Base-by-base conservation (phyloP, 64 coral and sea anemone genomes). In the Platygyra sinensis region DNA sequence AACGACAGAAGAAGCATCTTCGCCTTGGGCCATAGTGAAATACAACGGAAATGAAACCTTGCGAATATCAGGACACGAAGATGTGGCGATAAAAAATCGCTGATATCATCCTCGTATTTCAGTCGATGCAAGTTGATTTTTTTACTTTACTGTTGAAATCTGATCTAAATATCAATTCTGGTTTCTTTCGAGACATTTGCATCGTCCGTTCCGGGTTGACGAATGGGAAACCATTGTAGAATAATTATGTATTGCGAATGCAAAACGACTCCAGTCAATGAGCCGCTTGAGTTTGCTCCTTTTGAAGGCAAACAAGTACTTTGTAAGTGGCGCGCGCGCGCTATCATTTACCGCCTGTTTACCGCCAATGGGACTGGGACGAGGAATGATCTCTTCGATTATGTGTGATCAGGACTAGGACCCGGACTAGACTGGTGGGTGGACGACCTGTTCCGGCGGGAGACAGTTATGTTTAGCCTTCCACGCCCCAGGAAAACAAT, bases 281-380 rank as follows among this genome's bases (percentile, higher is more conserved):
- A 85, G 60, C 81, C 63, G 81, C 62, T 52, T 7, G n/a, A 3
- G 65, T 69, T 46, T 69, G 65, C 65, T 69, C 22, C 65, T 69
- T 27, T 27, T 69, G 25, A 71, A 85, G 42, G 14, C 55, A 62
- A 85, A 51, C 63, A 85, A 72, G n/a, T 51, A 85, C 81, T 71
- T 85, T 46, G 81, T 49, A 69, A 50, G 80, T 85, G 39, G 63
- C 81, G 81, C 81, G 63, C 81, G 80, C 72, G 72, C 49, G 51
- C 20, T 25, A 57, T 57, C 8, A 14, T 11, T 57, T 16, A 57
- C 54, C 73, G 33, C 73, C 3, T 57, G 1, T 11, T 57, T 16
- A 57, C 54, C 73, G 33, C 73, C 4, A 38, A 17, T 17, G 31
- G 6, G 73, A 28, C 73, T 75, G 73, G 73, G 73, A 17, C 27